Evolutionary conservation across 2,888 invertebrate genomes (phyloP).

Genomic region (Alcis repandata): DNA sequence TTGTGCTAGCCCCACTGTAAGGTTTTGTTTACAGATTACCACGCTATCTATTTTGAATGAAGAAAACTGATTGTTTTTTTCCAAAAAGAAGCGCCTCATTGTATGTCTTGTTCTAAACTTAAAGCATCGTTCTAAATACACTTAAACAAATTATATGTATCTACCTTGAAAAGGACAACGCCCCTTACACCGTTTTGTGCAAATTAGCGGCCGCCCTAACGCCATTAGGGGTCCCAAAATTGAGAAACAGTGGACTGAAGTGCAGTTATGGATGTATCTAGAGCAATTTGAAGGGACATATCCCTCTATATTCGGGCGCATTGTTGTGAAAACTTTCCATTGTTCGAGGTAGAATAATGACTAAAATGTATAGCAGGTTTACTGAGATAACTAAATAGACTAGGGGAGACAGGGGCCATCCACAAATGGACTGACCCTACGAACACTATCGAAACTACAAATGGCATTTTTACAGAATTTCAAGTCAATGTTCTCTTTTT

Average conservation of each 20-base stretch:
- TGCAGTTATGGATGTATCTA: conserved; percentile 31
- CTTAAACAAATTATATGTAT: no score
- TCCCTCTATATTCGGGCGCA: conserved; percentile 16
- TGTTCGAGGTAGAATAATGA: conserved; percentile 7
- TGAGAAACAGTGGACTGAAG: conserved; percentile 21
- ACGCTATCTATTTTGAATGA: no score
- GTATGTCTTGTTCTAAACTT: no score
- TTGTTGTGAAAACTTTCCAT: conserved; percentile 25
- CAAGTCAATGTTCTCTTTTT: no score
- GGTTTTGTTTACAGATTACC: no score
- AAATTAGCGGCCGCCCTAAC: conserved; percentile 2
- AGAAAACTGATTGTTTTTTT: no score
- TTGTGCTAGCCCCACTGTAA: no score
- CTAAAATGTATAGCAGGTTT: conserved; percentile 3
- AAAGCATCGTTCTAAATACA: no score
- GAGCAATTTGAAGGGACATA: conserved; percentile 26
- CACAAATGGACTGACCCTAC: not conserved
- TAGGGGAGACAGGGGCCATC: not conserved
- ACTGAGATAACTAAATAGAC: not conserved
- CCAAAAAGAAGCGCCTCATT: not conserved
- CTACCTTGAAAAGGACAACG: not conserved
- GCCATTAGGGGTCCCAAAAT: conserved; percentile 7
- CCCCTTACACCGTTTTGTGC: no score
- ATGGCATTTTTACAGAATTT: no score
- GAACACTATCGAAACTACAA: no score